Percentiles rank a stretch among this genome's conserved stretches.
These are phyloP conservation scores for Oreotrochilus melanogaster DNA, from an alignment of 2,113 vertebrate genomes.

Conservation along the genomic window DNA sequence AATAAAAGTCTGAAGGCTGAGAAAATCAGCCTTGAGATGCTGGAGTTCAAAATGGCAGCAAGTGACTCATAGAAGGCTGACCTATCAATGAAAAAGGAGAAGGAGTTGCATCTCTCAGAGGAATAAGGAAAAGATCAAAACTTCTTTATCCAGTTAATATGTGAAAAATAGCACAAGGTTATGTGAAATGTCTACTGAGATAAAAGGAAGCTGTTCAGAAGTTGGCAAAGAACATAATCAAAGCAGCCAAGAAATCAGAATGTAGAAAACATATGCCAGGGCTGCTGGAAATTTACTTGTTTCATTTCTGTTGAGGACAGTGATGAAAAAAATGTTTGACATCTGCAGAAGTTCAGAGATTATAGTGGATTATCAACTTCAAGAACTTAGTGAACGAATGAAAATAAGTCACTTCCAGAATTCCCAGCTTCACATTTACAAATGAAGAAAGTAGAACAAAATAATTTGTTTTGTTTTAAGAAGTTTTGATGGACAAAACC, in stretches of 20 bases:
- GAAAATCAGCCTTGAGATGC: not conserved
- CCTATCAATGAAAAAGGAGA: not conserved
- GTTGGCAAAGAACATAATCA: not conserved
- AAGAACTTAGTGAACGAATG: not conserved
- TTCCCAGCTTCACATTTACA: not conserved
- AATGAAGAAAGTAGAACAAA: not conserved
- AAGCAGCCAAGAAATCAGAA: not conserved
- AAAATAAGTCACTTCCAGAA: not conserved
- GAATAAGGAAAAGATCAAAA: not conserved
- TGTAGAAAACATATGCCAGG: not conserved
- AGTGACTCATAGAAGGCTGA: not conserved
- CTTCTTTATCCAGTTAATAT: not conserved
- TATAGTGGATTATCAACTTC: not conserved
- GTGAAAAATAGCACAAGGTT: not conserved
- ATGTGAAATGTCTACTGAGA: not conserved
- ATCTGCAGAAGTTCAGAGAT: not conserved
- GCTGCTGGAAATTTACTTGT: not conserved
- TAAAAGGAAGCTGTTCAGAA: conserved; percentile 1
- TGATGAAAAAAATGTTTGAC: not conserved
- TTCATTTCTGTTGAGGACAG: not conserved
- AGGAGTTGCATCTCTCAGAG: not conserved
- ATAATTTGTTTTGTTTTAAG: not conserved
- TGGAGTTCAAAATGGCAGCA: not conserved
- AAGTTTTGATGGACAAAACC: not conserved
- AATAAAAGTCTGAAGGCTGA: not conserved